Base-by-base conservation (phyloP, 2,113 vertebrate species). In the Trogon surrucura region DNA sequence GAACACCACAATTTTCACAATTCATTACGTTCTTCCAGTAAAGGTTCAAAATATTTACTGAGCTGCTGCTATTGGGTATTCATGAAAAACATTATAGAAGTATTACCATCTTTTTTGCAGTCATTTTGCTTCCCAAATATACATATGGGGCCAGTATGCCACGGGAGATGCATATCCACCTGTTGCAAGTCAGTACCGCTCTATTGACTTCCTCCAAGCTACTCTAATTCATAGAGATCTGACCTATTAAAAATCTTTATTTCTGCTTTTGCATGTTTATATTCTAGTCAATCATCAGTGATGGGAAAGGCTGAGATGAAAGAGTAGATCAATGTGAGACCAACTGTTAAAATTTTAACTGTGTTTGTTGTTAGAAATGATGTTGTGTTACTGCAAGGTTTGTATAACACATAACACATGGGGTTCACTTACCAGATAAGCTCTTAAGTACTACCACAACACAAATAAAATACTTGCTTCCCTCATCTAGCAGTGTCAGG, bases 1-100 rank as follows among this genome's bases (percentile, higher is more conserved):
- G 91, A 96, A 94, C 82, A 96, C 89, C 94, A 97, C 91, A 88
- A 87, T 97, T 98, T 97, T 95, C 95, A 94, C 95, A 97, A 58
- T 96, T 96, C 91, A 70, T 85, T 95, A 89, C 57, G 58, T 91
- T 97, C 90, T 95, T 48, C 81, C 70, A 67, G 81, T 47, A 36
- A 36, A 91, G 41, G 51, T 85, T 96, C 78, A 73, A 72, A 89
- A 90, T 70, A 93, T 93, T 84, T 92, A 56, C 89, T 70, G 92
- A 94, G 48, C 57, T 93, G 62, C 56, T 83, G 75, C 64, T 80
- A 21, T 58, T 92, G 82, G 75, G 44, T 69, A 74, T 88, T 93
- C 6, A 26, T 36, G 57, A 62, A 84, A 93, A 88, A 81, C n/a
- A 90, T 86, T 69, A 48, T 30, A 84, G 60, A 88, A 90, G 17